These are phyloP conservation scores for Patella pellucida DNA, from an alignment of 2,888 invertebrate species.

Conservation along the genomic window DNA sequence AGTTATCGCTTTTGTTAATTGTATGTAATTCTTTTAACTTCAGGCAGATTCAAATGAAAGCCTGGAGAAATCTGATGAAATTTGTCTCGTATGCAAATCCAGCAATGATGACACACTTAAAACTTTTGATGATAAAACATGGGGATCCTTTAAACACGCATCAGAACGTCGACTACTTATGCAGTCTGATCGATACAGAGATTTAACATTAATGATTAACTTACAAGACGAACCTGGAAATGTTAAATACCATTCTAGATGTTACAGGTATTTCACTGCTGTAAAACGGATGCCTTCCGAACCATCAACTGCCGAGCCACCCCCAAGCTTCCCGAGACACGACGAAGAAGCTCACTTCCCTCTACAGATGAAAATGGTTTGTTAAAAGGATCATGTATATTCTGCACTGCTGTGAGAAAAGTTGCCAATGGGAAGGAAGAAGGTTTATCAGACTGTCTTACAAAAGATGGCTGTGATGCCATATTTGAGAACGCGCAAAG, in stretches of 20 bases:
- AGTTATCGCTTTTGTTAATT: no score
- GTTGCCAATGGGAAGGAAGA: conserved; percentile 10
- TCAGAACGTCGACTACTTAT: background rate
- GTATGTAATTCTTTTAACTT: no score
- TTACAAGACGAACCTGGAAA: background rate
- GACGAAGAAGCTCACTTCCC: background rate
- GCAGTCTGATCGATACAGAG: conserved; percentile 9
- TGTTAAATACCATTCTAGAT: no score
- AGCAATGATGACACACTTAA: background rate
- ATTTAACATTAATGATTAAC: background rate
- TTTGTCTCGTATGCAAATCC: conserved; percentile 11
- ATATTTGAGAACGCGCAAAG: background rate
- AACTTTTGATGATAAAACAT: conserved; percentile 9
- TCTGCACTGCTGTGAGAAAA: conserved; percentile 11
- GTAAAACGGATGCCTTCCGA: background rate
- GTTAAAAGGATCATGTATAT: conserved; percentile 18
- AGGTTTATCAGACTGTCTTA: conserved; percentile 15
- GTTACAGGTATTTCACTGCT: no score
- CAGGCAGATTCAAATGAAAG: no score
- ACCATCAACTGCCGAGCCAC: background rate
- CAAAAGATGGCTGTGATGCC: no score
- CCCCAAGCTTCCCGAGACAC: background rate
- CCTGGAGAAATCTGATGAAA: background rate
- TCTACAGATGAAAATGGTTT: conserved; percentile 5
- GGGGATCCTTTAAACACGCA: background rate